phyloP scores from a whole-genome alignment of 2,888 invertebrate species.

The Entomobrya multifasciata region DNA sequence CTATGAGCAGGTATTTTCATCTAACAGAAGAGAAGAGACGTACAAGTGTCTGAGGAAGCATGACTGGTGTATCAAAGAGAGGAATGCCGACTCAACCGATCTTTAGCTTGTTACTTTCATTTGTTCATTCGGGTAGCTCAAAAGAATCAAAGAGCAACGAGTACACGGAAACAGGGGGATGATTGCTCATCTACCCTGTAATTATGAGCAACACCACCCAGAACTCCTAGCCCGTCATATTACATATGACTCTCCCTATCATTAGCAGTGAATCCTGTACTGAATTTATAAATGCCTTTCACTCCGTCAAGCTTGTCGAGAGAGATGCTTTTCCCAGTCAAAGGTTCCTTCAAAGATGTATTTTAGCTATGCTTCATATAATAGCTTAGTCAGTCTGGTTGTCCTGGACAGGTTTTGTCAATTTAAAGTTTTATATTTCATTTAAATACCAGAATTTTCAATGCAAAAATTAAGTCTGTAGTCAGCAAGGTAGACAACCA shows the following conservation, averaged over 20 bases:
- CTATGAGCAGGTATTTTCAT: constrained; percentile 9
- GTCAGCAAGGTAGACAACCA: no score
- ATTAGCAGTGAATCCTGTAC: constrained; percentile 76
- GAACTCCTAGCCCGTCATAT: constrained; percentile 75
- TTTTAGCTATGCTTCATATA: no score
- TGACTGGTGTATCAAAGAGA: constrained; percentile 41
- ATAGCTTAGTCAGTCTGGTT: no score
- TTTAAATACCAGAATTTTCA: no score
- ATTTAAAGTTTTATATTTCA: no score
- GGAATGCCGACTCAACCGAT: constrained; percentile 59
- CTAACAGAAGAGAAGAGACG: background rate
- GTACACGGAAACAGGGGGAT: constrained; percentile 71
- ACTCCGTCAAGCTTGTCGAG: constrained; percentile 41
- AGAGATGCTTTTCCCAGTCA: constrained; percentile 29
- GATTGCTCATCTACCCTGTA: constrained; percentile 76
- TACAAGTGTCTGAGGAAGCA: constrained; percentile 16
- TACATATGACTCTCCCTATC: constrained; percentile 77
- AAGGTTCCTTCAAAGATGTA: no score
- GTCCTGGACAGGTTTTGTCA: no score
- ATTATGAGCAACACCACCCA: constrained; percentile 80
- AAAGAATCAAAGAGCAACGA: constrained; percentile 68
- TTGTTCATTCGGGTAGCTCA: constrained; percentile 68
- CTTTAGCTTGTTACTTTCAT: constrained; percentile 63
- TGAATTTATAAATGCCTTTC: constrained; percentile 75
- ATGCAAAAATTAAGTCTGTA: no score